Percentiles rank a stretch among this genome's conserved stretches.
Evolutionary conservation across 1,140 invertebrate species (phyloP).

Genomic region (Bombus confusus): DNA sequence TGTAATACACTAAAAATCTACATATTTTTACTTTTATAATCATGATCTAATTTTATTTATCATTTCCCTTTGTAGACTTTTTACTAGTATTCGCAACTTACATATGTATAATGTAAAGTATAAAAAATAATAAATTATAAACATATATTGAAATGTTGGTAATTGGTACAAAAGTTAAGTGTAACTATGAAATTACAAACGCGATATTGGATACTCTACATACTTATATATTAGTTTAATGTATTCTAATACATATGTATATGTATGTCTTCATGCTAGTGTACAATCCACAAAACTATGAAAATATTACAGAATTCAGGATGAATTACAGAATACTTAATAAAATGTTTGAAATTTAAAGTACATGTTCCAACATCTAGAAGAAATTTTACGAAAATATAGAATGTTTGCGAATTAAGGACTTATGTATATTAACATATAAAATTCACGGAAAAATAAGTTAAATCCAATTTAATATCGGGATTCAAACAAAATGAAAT

Average conservation of each 20-base stretch:
- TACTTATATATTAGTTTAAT: neutral
- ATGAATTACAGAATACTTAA: neutral
- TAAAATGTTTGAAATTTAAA: neutral
- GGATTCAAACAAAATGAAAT: too few species aligned
- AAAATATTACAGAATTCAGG: neutral
- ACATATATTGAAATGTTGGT: neutral
- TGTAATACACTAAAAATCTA: constrained; percentile 72
- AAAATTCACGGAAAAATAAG: neutral
- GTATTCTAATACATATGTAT: neutral
- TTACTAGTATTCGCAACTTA: neutral
- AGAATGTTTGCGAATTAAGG: neutral
- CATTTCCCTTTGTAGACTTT: constrained; percentile 15
- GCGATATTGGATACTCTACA: neutral
- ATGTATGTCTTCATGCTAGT: neutral
- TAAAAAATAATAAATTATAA: neutral
- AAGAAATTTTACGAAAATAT: neutral
- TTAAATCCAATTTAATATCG: too few species aligned
- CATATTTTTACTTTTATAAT: constrained; percentile 75
- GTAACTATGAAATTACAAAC: neutral
- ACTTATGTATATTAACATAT: neutral
- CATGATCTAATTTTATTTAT: constrained; percentile 65
- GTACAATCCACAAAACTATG: neutral
- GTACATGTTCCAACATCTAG: neutral
- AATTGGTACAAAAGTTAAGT: neutral
- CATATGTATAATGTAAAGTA: neutral